Evolutionary conservation across 1,140 invertebrate species (phyloP).

Genomic region (Sycophila sp.): DNA sequence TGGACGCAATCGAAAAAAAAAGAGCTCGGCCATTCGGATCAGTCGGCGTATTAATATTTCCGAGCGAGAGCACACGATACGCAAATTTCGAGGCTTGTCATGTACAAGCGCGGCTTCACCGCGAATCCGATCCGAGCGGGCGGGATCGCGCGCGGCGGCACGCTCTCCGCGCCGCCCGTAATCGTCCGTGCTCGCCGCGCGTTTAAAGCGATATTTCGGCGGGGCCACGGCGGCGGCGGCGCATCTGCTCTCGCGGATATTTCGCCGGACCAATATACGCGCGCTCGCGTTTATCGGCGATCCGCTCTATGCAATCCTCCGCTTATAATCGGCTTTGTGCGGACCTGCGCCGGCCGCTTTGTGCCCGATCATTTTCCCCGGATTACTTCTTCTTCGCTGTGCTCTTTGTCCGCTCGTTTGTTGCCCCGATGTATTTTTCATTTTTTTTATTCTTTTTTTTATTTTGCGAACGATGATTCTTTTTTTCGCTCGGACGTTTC

Average conservation of each 20-base stretch:
- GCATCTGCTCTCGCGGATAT: neutral
- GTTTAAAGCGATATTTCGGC: neutral
- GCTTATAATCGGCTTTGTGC: constrained; percentile 30
- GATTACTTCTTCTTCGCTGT: constrained; percentile 33
- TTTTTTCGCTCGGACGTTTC: neutral
- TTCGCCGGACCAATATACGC: constrained; percentile 11
- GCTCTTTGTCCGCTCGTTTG: constrained; percentile 20
- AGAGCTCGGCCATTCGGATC: neutral
- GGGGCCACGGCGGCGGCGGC: too few species aligned
- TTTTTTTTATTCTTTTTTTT: neutral
- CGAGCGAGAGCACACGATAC: neutral
- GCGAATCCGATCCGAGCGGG: neutral
- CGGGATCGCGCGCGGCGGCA: neutral
- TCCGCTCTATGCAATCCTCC: neutral
- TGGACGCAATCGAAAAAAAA: neutral
- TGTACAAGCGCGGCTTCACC: neutral
- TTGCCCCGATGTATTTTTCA: neutral
- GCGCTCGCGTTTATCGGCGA: constrained; percentile 27
- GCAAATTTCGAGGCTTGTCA: constrained; percentile 9
- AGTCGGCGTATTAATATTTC: constrained; percentile 16
- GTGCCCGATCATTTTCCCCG: constrained; percentile 10
- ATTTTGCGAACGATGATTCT: too few species aligned
- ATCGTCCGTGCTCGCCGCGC: constrained; percentile 15
- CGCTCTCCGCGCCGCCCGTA: neutral
- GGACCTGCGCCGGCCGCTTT: too few species aligned